Percentiles rank a stretch among this genome's conserved stretches.
Conservation (phyloP, 1,140 invertebrate species). For the Macrobrachium rosenbergii region DNA sequence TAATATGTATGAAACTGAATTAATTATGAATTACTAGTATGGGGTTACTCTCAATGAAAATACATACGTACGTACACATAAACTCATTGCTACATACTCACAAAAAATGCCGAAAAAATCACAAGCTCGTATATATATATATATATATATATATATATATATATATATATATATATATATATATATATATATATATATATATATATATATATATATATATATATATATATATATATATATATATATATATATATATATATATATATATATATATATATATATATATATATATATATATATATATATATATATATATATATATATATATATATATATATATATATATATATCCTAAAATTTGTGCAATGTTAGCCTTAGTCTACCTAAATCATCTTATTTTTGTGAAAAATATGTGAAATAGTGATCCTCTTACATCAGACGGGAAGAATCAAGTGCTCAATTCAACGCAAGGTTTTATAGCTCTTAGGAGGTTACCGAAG, state of each 20-base stretch:
- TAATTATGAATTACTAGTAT: no score
- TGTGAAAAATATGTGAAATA: no score
- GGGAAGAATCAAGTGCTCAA: no score
- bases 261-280: conserved; percentile 44
- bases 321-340: no score
- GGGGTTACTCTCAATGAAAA: conserved; percentile 15
- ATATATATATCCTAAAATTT: no score
- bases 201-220: conserved; percentile 4
- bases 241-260: conserved; percentile 48
- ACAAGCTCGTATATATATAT: conserved; percentile 35
- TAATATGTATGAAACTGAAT: no score
- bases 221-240: conserved; percentile 29
- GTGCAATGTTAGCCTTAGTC: no score
- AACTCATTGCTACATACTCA: conserved; percentile 5
- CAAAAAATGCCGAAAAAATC: conserved; percentile 24
- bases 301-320: conserved; percentile 40
- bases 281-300: conserved; percentile 44
- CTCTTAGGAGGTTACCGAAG: no score
- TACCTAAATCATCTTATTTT: no score
- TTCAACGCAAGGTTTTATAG: no score
- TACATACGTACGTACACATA: conserved; percentile 7
- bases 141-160: conserved; percentile 51
- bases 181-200: conserved; percentile 45
- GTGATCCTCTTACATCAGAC: no score
- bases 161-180: conserved; percentile 45